Evolutionary conservation across 2,888 invertebrate genomes (phyloP).

Genomic region (Lapara coniferarum): DNA sequence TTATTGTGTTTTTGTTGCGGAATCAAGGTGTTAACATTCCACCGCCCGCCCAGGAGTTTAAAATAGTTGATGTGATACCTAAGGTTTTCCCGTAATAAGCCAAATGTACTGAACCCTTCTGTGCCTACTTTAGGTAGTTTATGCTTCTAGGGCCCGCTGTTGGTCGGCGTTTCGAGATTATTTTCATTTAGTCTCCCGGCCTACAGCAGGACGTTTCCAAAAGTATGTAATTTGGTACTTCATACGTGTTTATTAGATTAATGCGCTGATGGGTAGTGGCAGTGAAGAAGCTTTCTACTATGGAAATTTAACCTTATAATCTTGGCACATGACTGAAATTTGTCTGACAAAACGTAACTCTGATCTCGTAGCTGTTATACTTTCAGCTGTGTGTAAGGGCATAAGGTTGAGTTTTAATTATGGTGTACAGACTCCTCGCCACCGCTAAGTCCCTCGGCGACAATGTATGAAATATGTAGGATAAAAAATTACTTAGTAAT

Average conservation of each 20-base stretch:
- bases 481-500: conserved; percentile 39
- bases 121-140: conserved; percentile 74
- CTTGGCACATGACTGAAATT: too few species aligned
- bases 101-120: conserved; percentile 83
- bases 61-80: conserved; percentile 78
- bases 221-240: conserved; percentile 38
- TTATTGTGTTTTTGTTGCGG: conserved; percentile 26
- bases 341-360: too few species aligned
- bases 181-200: neutral
- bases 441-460: too few species aligned
- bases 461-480: conserved; percentile 30
- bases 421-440: too few species aligned
- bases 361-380: too few species aligned
- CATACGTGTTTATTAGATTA: conserved; percentile 47
- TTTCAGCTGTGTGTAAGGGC: too few species aligned
- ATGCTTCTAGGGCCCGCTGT: conserved; percentile 35
- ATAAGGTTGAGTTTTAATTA: too few species aligned
- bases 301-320: too few species aligned
- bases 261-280: too few species aligned
- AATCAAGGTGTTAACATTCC: conserved; percentile 63
- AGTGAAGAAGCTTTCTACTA: too few species aligned
- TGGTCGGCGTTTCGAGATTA: conserved; percentile 1
- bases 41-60: conserved; percentile 62
- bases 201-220: conserved; percentile 16
- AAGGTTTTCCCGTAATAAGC: conserved; percentile 77